phyloP scores from a whole-genome alignment of 1,140 invertebrate species.

The Tigriopus japonicus region DNA sequence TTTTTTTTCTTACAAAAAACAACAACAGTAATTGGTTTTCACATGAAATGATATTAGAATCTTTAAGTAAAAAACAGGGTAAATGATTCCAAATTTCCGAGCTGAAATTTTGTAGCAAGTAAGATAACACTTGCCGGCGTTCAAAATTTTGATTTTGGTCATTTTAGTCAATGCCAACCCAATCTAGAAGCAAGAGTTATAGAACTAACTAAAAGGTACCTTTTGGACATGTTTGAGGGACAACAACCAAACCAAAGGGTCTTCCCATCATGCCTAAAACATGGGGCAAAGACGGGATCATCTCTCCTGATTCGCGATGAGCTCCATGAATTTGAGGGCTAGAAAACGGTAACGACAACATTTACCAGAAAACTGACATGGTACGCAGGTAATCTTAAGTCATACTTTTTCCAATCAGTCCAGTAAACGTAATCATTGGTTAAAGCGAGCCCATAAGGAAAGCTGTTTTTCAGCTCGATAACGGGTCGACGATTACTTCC shows the following conservation, averaged over 20 bases:
- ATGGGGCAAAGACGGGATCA: background rate
- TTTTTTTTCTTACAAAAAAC: no score
- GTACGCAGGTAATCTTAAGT: background rate
- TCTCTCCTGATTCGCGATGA: background rate
- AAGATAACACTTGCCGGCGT: no score
- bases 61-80: no score
- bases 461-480: background rate
- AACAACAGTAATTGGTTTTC: no score
- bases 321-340: background rate
- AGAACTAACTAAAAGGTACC: background rate
- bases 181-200: no score
- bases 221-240: background rate
- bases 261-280: background rate
- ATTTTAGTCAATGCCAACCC: no score
- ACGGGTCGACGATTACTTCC: background rate
- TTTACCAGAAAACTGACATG: background rate
- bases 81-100: no score
- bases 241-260: background rate
- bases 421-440: constrained; percentile 1
- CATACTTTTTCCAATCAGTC: constrained; percentile 2
- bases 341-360: background rate
- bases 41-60: no score
- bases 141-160: no score
- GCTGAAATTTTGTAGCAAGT: no score
- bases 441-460: background rate